Evolutionary conservation across 2,797 vertebrate species (phyloP), one percentile per base, ranked within the genome.

Genomic region (Gallinago stenura): DNA sequence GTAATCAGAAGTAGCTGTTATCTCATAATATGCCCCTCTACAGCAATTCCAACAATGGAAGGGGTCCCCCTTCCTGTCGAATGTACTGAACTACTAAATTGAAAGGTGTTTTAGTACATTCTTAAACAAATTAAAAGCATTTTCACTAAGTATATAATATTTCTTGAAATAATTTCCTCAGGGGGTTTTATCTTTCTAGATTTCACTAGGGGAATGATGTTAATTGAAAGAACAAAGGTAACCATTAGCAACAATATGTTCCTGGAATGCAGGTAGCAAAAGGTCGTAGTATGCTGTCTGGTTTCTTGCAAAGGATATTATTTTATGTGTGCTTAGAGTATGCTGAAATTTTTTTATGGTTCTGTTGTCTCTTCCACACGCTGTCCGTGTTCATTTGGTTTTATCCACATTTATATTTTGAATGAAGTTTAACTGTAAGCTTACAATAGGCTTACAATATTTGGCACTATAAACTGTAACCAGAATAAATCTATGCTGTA

Each of bases 111-210:
- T 54, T 53, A 53, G 39, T 39, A 18, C 60, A 25, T 87, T 64
- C 57, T 68, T 66, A 92, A 70, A 83, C 41, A 87, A 71, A 86
- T 66, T 5, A 28, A 82, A 73, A 82, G 53, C 61, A 31, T 93
- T 95, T 96, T 78, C 83, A 85, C 45, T 45, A 72, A 80, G 43
- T 66, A 12, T 50, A 12, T 53, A 39, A 37, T 43, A 17, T 6
- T 10, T 61, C 6, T 4, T 50, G n/a, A 33, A 51, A 31, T 39
- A 13, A 28, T 17, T 58, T 64, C 28, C 54, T 50, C 21, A 4
- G 15, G 33, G 41, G 41, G 25, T 61, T 76, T 72, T 46, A 9
- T 30, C 31, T 58, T 60, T 19, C n/a, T 26, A 8, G 21, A 16
- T 68, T 91, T 53, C 64, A 11, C 28, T 25, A 39, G 30, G 9